Conservation (phyloP, 1,140 invertebrate species). For the Euglossa dilemma region DNA sequence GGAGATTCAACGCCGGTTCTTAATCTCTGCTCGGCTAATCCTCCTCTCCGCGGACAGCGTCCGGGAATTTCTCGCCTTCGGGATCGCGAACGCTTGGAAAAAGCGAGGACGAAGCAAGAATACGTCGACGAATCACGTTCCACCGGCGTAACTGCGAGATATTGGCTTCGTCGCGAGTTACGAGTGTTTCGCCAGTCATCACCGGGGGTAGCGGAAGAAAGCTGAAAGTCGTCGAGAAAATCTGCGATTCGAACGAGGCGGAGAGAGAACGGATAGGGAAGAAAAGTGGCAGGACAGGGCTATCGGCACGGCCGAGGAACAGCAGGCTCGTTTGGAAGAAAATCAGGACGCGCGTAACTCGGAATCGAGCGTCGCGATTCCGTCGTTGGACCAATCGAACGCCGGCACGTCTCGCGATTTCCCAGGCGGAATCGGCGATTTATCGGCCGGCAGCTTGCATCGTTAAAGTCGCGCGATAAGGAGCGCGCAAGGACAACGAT, state of each 20-base stretch:
- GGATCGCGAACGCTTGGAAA: too few relatives aligned
- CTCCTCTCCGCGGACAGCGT: too few relatives aligned
- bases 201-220: neutral
- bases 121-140: too few relatives aligned
- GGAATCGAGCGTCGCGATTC: neutral
- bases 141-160: neutral
- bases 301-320: constrained; percentile 70
- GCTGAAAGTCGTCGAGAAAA: neutral
- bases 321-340: neutral
- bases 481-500: constrained; percentile 13
- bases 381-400: neutral
- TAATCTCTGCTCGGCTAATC: too few relatives aligned
- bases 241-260: constrained; percentile 1
- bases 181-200: neutral
- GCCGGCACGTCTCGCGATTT: neutral
- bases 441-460: neutral
- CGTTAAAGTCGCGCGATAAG: constrained; percentile 17
- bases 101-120: too few relatives aligned
- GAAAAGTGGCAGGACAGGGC: constrained; percentile 70
- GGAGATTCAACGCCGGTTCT: too few relatives aligned
- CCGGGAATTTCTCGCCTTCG: too few relatives aligned
- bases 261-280: constrained; percentile 51
- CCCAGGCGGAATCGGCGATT: constrained; percentile 9
- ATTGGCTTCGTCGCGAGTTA: constrained; percentile 7
- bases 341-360: constrained; percentile 1